Evolutionary conservation across 2,797 vertebrate species (phyloP).

Genomic region (Paguma larvata): DNA sequence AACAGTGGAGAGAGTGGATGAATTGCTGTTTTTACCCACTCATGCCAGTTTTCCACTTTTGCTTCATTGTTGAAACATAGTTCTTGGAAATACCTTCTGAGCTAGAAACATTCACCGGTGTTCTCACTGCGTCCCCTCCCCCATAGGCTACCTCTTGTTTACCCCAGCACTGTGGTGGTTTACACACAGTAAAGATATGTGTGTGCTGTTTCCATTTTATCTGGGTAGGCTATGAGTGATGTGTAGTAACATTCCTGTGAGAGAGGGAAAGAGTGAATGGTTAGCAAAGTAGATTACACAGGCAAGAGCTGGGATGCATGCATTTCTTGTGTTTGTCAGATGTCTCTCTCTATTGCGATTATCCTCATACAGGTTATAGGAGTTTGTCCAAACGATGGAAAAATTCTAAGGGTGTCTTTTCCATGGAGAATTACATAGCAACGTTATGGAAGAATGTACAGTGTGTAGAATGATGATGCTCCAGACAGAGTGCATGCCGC

Average conservation of each 20-base stretch:
- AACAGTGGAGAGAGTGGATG: not conserved
- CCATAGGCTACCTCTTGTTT: not conserved
- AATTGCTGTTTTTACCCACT: not conserved
- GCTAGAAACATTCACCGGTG: not conserved
- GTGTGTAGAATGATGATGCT: not conserved
- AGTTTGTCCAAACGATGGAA: not conserved
- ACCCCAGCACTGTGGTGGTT: not conserved
- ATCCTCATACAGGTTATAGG: not conserved
- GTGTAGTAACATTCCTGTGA: not conserved
- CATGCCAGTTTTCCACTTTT: conserved; percentile 17
- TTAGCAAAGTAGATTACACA: not conserved
- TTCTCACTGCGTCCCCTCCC: not conserved
- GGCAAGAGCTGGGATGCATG: not conserved
- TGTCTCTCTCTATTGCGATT: not conserved
- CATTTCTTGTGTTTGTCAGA: not conserved
- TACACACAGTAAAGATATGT: not conserved
- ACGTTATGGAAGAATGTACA: not conserved
- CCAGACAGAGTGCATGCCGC: not conserved
- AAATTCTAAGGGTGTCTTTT: not conserved
- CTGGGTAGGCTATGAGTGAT: not conserved
- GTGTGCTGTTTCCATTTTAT: not conserved
- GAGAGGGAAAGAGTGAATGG: not conserved
- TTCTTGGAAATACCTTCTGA: not conserved
- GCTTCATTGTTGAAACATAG: not conserved
- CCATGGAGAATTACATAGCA: not conserved